Evolutionary conservation across 2,888 invertebrate species (phyloP).

Genomic region (Salticus scenicus): DNA sequence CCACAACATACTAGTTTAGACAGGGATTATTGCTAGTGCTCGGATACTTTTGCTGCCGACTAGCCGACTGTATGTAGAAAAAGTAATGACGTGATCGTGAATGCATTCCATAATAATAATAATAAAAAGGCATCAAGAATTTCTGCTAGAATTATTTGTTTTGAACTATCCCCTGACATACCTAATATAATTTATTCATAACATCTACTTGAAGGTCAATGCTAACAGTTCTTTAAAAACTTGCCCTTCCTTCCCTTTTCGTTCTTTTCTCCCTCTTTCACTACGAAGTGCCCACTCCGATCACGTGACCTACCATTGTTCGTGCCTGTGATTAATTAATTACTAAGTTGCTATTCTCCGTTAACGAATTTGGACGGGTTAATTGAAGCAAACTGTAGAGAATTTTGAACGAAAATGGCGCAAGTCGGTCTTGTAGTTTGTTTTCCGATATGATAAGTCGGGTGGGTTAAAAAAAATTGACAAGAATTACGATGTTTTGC

Average conservation of each 20-base stretch:
- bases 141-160: constrained; percentile 4
- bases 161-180: neutral
- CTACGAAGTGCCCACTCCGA: constrained; percentile 17
- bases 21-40: too few relatives aligned
- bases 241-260: neutral
- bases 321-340: constrained; percentile 60
- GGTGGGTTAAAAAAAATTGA: neutral
- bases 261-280: neutral
- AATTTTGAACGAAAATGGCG: constrained; percentile 13
- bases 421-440: constrained; percentile 14
- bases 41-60: too few relatives aligned
- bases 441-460: neutral
- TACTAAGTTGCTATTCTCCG: constrained; percentile 48
- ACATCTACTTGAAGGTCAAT: constrained; percentile 61
- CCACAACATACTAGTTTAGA: too few relatives aligned
- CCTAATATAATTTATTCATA: constrained; percentile 64
- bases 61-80: too few relatives aligned
- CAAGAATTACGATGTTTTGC: neutral
- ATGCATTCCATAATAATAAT: too few relatives aligned
- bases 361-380: constrained; percentile 54
- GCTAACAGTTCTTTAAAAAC: neutral
- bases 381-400: constrained; percentile 40
- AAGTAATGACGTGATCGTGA: too few relatives aligned
- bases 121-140: too few relatives aligned
- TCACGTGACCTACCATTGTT: constrained; percentile 53